A percentile compares a stretch with the other conserved stretches of the same genome.
Conservation (phyloP, 2,888 invertebrate genomes). For the Oxystoma pomonae region DNA sequence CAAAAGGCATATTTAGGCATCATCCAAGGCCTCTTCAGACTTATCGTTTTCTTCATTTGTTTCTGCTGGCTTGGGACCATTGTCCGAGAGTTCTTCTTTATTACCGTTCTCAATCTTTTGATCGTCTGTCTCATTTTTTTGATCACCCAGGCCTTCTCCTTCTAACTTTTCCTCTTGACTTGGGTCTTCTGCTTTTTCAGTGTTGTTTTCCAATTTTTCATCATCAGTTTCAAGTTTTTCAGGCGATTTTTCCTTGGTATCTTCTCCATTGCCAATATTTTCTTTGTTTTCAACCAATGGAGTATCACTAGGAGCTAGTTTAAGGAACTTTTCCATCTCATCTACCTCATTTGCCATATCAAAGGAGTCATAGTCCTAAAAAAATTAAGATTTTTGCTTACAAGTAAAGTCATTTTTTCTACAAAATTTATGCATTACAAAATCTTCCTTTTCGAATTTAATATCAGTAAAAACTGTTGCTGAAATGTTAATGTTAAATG, state of each 20-base stretch:
- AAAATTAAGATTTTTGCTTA: too few relatives aligned
- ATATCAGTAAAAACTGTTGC: too few relatives aligned
- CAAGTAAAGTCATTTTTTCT: too few relatives aligned
- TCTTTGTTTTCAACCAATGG: conserved; percentile 46
- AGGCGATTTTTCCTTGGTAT: conserved; percentile 28
- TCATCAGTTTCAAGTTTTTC: conserved; percentile 4
- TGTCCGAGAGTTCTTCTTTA: conserved; percentile 26
- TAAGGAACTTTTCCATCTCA: conserved; percentile 82
- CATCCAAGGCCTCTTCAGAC: conserved; percentile 20
- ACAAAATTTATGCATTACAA: too few relatives aligned
- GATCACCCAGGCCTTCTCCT: conserved; percentile 18
- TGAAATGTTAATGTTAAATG: too few relatives aligned
- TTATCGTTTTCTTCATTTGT: conserved; percentile 26
- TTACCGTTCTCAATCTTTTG: conserved; percentile 25
- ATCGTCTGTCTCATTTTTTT: conserved; percentile 24
- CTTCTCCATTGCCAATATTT: conserved; percentile 23
- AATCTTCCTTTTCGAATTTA: too few relatives aligned
- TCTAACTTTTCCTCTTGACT: conserved; percentile 33
- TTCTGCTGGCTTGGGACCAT: conserved; percentile 22
- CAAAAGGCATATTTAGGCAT: too few relatives aligned
- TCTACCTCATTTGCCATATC: conserved; percentile 89
- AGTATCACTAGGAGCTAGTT: conserved; percentile 61
- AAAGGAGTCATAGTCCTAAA: conserved; percentile 89
- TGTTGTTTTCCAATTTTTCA: conserved; percentile 10
- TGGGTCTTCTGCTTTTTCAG: conserved; percentile 36